A percentile compares a stretch with the other conserved stretches of the same genome.
Evolutionary conservation across 2,797 vertebrate genomes (phyloP).

Genomic region (Pelobates cultripes): DNA sequence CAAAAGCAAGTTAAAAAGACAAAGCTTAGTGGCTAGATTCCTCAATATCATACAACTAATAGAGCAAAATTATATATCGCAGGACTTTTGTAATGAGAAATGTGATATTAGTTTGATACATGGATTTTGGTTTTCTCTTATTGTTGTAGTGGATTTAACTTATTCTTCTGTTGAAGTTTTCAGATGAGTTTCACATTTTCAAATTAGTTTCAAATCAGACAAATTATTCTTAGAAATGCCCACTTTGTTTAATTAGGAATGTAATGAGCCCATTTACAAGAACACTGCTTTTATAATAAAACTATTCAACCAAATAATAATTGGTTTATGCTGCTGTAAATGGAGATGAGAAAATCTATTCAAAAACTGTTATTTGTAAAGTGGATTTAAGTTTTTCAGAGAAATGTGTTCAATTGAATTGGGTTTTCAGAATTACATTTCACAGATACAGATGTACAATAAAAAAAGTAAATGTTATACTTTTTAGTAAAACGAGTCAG

Average conservation of each 20-base stretch:
- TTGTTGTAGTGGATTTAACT: too few species aligned
- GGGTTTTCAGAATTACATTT: neutral
- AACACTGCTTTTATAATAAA: conserved; percentile 50
- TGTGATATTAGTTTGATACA: too few species aligned
- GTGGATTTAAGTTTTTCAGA: conserved; percentile 5
- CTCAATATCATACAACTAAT: too few species aligned
- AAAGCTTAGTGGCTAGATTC: too few species aligned
- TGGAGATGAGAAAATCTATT: conserved; percentile 18
- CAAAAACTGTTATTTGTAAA: conserved; percentile 37
- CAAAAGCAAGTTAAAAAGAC: too few species aligned
- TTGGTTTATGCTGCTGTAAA: conserved; percentile 37
- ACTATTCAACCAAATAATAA: conserved; percentile 53
- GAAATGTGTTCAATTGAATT: neutral
- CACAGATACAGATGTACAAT: neutral
- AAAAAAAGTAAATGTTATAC: neutral
- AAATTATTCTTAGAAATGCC: conserved; percentile 44
- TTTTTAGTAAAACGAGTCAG: too few species aligned
- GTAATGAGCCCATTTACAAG: conserved; percentile 50
- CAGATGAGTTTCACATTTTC: neutral
- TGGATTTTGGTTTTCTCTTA: too few species aligned
- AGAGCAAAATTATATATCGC: too few species aligned
- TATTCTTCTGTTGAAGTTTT: conserved; percentile 8
- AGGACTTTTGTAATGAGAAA: too few species aligned
- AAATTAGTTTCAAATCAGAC: conserved; percentile 43
- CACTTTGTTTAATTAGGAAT: conserved; percentile 55